Percentiles rank a stretch among this genome's conserved stretches.
These are phyloP conservation scores for Amphipyra berbera DNA, from an alignment of 2,888 invertebrate species.

Conservation along the genomic window DNA sequence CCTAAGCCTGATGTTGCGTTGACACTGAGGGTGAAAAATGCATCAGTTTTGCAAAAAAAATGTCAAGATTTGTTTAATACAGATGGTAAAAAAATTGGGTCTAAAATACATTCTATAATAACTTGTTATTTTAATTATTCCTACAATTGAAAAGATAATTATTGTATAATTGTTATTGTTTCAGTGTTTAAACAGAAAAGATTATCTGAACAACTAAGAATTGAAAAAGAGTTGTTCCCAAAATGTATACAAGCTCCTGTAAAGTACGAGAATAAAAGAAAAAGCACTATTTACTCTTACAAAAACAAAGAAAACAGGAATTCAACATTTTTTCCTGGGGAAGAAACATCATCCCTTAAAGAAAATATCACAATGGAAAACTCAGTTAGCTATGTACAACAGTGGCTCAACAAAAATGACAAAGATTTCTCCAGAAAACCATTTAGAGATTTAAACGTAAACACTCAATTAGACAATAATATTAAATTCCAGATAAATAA, in stretches of 20 bases:
- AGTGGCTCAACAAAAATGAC: conserved; percentile 78
- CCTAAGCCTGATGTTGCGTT: conserved; percentile 65
- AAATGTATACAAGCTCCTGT: conserved; percentile 82
- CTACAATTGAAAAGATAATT: background rate
- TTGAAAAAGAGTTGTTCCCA: conserved; percentile 83
- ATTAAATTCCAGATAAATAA: conserved; percentile 7
- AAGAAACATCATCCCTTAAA: conserved; percentile 61
- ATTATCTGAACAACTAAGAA: conserved; percentile 76
- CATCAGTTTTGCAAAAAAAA: conserved; percentile 64
- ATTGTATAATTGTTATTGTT: conserved; percentile 44
- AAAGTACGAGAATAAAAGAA: conserved; percentile 82
- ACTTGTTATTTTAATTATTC: too few species aligned
- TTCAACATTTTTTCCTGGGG: conserved; percentile 69
- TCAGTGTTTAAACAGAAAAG: conserved; percentile 74
- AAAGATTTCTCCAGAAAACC: conserved; percentile 70
- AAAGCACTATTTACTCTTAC: conserved; percentile 60
- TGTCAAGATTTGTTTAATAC: conserved; percentile 75
- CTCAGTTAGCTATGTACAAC: conserved; percentile 71
- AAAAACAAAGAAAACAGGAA: conserved; percentile 71
- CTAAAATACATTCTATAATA: too few species aligned
- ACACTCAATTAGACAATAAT: conserved; percentile 52
- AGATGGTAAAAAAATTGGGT: conserved; percentile 68
- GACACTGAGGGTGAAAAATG: conserved; percentile 68
- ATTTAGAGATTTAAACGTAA: conserved; percentile 77
- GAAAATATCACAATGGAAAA: conserved; percentile 71